These are phyloP conservation scores for Miltochrista miniata DNA, from an alignment of 2,888 invertebrate genomes.

Conservation along the genomic window DNA sequence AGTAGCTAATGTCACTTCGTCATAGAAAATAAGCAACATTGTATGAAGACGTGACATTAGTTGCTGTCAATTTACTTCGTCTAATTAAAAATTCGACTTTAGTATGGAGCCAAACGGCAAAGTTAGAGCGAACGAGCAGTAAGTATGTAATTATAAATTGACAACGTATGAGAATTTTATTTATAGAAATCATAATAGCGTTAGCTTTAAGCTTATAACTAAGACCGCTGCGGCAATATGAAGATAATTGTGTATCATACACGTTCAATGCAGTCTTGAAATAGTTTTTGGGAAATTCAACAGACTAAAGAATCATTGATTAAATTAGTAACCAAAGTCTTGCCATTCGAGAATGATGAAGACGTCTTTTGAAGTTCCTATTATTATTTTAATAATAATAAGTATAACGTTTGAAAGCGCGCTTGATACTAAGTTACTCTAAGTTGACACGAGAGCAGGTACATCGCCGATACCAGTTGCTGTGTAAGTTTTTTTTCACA, in stretches of 20 bases:
- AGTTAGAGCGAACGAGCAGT: too few relatives aligned
- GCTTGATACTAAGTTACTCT: constrained; percentile 50
- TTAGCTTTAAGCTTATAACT: neutral
- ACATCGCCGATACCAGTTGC: constrained; percentile 36
- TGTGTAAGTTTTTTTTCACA: constrained; percentile 50
- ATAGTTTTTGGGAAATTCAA: constrained; percentile 42
- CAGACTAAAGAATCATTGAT: neutral
- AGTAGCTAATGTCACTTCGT: too few relatives aligned
- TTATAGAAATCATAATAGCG: too few relatives aligned
- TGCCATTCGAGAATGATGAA: neutral
- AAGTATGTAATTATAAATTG: too few relatives aligned
- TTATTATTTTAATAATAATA: constrained; percentile 28
- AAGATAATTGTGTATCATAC: constrained; percentile 49
- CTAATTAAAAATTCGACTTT: too few relatives aligned
- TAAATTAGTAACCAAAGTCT: too few relatives aligned
- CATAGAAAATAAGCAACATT: too few relatives aligned
- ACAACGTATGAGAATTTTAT: too few relatives aligned
- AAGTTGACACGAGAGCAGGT: constrained; percentile 40
- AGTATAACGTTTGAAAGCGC: constrained; percentile 46
- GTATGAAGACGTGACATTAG: too few relatives aligned
- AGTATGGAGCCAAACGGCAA: too few relatives aligned
- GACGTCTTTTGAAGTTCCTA: constrained; percentile 37
- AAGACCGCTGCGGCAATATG: neutral
- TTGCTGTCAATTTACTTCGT: too few relatives aligned
- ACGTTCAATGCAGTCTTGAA: constrained; percentile 64